A percentile compares a stretch with the other conserved stretches of the same genome.
phyloP scores from a whole-genome alignment of 1,140 invertebrate genomes.

The Zaprionus camerounensis region DNA sequence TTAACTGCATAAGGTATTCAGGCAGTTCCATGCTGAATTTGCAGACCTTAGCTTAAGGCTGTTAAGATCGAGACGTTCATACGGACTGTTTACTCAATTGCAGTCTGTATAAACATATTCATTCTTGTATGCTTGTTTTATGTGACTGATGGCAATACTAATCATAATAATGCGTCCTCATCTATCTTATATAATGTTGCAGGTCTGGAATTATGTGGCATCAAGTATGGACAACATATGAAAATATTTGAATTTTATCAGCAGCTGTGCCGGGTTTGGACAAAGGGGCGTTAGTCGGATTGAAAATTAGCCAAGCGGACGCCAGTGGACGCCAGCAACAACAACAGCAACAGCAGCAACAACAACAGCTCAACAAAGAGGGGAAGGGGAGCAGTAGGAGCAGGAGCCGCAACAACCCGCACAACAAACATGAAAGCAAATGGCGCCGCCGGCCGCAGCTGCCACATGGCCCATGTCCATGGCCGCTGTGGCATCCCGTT shows the following conservation, averaged over 20 bases:
- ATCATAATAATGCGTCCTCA: slow-evolving; percentile 27
- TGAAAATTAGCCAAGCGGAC: slow-evolving; percentile 58
- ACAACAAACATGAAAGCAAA: slow-evolving; percentile 68
- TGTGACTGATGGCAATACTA: slow-evolving; percentile 12
- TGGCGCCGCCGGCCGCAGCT: slow-evolving; percentile 62
- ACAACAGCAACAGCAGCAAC: neutral
- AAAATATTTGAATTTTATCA: slow-evolving; percentile 73
- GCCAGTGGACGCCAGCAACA: neutral
- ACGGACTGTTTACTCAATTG: no score
- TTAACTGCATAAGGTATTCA: neutral
- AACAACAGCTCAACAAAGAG: neutral
- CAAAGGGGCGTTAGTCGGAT: slow-evolving; percentile 46
- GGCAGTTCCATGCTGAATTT: neutral
- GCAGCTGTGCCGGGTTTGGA: slow-evolving; percentile 29
- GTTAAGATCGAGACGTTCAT: neutral
- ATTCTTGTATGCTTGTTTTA: neutral
- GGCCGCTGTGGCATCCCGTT: slow-evolving; percentile 65
- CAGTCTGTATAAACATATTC: no score
- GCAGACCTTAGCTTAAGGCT: neutral
- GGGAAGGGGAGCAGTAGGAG: neutral
- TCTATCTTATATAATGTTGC: slow-evolving; percentile 23
- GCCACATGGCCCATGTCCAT: slow-evolving; percentile 50
- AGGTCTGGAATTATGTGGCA: slow-evolving; percentile 58
- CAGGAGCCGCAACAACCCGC: slow-evolving; percentile 20
- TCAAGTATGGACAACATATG: slow-evolving; percentile 74